A percentile compares a stretch with the other conserved stretches of the same genome.
These are phyloP conservation scores for Tolypeutes matacus DNA, from an alignment of 2,797 vertebrate genomes.

Conservation along the genomic window DNA sequence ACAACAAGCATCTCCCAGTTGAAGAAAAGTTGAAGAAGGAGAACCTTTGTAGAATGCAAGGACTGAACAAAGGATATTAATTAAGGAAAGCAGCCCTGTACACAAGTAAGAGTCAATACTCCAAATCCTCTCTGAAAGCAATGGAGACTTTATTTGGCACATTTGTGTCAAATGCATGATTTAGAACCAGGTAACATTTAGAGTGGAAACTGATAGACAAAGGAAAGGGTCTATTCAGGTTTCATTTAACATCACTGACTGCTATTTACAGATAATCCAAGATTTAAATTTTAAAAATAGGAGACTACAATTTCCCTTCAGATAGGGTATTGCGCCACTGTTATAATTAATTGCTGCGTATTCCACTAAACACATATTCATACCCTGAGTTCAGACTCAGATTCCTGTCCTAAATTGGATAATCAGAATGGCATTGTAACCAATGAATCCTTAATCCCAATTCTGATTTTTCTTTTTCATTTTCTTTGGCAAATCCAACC, in stretches of 20 bases:
- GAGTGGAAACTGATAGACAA: background rate
- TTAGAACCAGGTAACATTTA: background rate
- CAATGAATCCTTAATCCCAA: background rate
- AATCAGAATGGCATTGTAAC: background rate
- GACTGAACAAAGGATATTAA: background rate
- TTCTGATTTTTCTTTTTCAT: background rate
- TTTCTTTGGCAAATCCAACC: slow-evolving; percentile 30
- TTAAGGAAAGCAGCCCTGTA: slow-evolving; percentile 4
- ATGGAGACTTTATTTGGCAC: background rate
- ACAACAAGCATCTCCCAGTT: slow-evolving; percentile 52
- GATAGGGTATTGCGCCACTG: background rate
- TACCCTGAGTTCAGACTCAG: background rate
- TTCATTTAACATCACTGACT: background rate
- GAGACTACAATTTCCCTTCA: background rate
- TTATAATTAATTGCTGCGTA: background rate
- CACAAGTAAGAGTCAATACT: background rate
- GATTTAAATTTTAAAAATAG: background rate
- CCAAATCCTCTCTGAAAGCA: slow-evolving; percentile 2
- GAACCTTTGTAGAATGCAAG: slow-evolving; percentile 50
- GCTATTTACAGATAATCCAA: background rate
- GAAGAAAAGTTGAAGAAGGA: slow-evolving; percentile 1
- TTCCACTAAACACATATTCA: background rate
- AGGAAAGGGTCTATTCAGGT: background rate
- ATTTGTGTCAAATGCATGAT: background rate
- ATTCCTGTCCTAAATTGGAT: background rate